A percentile compares a stretch with the other conserved stretches of the same genome.
phyloP scores from a whole-genome alignment of 2,797 vertebrate species.

The Danio aesculapii region DNA sequence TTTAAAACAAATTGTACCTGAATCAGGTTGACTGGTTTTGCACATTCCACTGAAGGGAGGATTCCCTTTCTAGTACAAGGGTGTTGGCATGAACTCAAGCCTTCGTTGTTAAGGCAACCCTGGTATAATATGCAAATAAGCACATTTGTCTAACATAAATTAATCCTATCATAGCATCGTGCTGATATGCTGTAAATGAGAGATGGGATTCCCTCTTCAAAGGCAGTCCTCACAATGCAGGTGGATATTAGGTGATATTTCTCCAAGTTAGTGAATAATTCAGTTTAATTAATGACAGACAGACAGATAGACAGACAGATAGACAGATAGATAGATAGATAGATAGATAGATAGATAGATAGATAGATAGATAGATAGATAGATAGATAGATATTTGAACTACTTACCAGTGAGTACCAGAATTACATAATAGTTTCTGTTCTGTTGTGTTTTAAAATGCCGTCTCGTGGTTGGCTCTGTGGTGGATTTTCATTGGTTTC shows the following conservation, averaged over 20 bases:
- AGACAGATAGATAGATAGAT: not conserved
- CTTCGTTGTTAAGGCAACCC: conserved; percentile 29
- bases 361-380: not conserved
- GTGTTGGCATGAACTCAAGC: conserved; percentile 33
- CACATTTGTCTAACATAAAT: conserved; percentile 12
- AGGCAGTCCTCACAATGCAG: not conserved
- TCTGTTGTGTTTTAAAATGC: conserved; percentile 18
- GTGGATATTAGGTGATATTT: not conserved
- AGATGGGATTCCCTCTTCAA: not conserved
- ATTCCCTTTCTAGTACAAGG: conserved; percentile 8
- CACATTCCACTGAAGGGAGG: conserved; percentile 34
- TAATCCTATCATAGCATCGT: not conserved
- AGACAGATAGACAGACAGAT: not conserved
- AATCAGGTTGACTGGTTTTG: conserved; percentile 13
- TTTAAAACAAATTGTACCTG: conserved; percentile 9
- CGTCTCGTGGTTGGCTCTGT: not conserved
- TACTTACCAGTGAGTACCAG: conserved; percentile 3
- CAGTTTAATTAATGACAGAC: not conserved
- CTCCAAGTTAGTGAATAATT: too few species aligned
- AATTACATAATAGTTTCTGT: not conserved
- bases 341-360: not conserved
- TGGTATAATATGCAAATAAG: conserved; percentile 21
- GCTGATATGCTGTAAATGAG: not conserved
- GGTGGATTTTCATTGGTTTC: conserved; percentile 15
- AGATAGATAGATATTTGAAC: not conserved